Evolutionary conservation across 2,888 invertebrate genomes (phyloP), one percentile per base, ranked within the genome.

Genomic region (Eupithecia exiguata): DNA sequence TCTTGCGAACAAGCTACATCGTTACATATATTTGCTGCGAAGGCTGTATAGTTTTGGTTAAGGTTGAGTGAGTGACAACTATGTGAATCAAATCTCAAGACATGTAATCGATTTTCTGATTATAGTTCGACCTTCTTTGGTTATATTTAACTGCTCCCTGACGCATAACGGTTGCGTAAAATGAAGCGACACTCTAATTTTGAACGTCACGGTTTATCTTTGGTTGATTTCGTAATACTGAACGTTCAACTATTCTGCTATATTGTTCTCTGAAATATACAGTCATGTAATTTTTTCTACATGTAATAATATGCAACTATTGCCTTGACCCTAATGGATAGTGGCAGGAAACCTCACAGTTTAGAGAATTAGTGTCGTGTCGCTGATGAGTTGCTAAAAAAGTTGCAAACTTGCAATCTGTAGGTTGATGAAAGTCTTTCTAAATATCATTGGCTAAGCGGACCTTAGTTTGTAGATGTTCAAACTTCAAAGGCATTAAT

Each of bases 301-400:
- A n/a, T 40, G 38, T 40, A 21, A 21, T 21, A n/a, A n/a, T 36
- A 38, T 40, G 40, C 21, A 38, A 21, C 40, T 25, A 38, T 21
- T 43, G 25, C 66, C 66, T 66, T 43, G 66, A 40, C 66, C 66
- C 40, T 66, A 66, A 66, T 66, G 66, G n/a, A 36, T 65, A 36
- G 36, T 38, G 36, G 66, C 66, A 38, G 40, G 66, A 66, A 66
- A 66, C 66, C 40, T 40, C 66, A 65, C 21, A 66, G 40, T 66
- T 66, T 21, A 53, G 4, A 62, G 6, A 35, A 62, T 65, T 66
- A 66, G 14, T 21, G 21, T 65, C 38, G n/a, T 36, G n/a, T 40
- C 40, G 40, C 40, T 66, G 65, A 65, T 38, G 12, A 36, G 65
- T 66, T 40, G 40, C 25, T 25, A 66, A 65, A 25, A 53, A 2